Percentiles rank a stretch among this genome's conserved stretches.
Evolutionary conservation across 2,888 invertebrate species (phyloP).

Genomic region (Criorhina ranunculi): DNA sequence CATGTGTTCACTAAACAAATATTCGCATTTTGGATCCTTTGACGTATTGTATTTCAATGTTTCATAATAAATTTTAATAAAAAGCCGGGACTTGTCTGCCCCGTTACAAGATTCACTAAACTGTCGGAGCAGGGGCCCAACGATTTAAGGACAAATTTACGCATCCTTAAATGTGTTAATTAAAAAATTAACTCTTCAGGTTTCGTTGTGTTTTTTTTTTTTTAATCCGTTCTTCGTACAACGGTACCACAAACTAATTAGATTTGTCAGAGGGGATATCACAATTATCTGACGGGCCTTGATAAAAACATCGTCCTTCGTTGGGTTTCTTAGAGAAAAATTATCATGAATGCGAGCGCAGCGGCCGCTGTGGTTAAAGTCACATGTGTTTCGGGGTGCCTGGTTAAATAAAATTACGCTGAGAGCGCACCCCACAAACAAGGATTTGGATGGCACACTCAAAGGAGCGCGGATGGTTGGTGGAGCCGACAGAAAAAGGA

Average conservation of each 20-base stretch:
- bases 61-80: constrained; percentile 41
- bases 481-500: constrained; percentile 21
- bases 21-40: constrained; percentile 58
- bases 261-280: constrained; percentile 65
- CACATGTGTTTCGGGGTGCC: constrained; percentile 72
- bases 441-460: constrained; percentile 65
- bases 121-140: not conserved
- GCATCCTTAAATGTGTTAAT: constrained; percentile 74
- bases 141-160: constrained; percentile 61
- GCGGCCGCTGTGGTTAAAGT: constrained; percentile 59
- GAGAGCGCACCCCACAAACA: constrained; percentile 66
- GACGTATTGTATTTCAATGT: constrained; percentile 51
- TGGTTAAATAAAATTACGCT: constrained; percentile 75
- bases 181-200: constrained; percentile 67
- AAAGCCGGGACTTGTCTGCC: not conserved
- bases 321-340: constrained; percentile 58
- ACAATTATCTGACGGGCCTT: constrained; percentile 67
- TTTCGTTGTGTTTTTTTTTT: constrained; percentile 17
- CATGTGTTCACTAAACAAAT: constrained; percentile 61
- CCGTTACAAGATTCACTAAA: constrained; percentile 42
- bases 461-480: constrained; percentile 40
- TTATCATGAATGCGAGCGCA: constrained; percentile 62
- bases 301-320: constrained; percentile 63
- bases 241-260: constrained; percentile 69
- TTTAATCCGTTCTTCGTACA: constrained; percentile 59